Evolutionary conservation across 2,888 invertebrate genomes (phyloP), one percentile per base, ranked within the genome.

Genomic region (Salpingus planirostris): DNA sequence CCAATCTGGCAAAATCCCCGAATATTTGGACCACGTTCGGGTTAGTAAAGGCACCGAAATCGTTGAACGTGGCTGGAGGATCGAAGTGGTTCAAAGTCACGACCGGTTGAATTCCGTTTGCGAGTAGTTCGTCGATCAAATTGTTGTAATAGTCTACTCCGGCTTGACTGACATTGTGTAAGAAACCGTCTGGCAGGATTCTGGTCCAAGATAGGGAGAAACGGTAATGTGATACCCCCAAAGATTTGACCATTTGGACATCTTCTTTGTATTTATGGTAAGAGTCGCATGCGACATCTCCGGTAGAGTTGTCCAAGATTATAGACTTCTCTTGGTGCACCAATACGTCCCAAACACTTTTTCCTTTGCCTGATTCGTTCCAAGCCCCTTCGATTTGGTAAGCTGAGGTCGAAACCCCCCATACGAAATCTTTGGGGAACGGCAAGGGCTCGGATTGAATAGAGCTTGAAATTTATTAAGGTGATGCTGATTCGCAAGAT

Each of bases 191-290:
- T 30, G 87, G 84, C 42, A 87, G 62, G 26, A 89, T 68, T 27
- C 88, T 67, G 0, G 80, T 63, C 88, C 88, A 89, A 1, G 83
- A 75, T 46, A 83, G 68, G 1, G 81, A 82, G 58, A 83, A 82
- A 24, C 82, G 68, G 58, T 82, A 82, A 37, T 76, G 70, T 43
- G 76, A 64, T 0, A 77, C 78, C n/a, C 77, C 75, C 2, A 80
- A 59, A 40, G 76, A 71, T 31, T 67, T 68, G 2, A 78, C 59
- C 69, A 79, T 71, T 59, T 76, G 67, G 1, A 73, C 75, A 52
- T 80, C 80, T 24, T 75, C 74, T 49, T 70, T 69, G 54, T 74
- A 78, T 35, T 72, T 69, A 51, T 78, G 72, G 51, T 80, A 81
- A n/a, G 78, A 80, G 54, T 81, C 78, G 15, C 79, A 76, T 0